Evolutionary conservation across 2,797 vertebrate genomes (phyloP), one percentile per base, ranked within the genome.

Genomic region (Falco naumanni): DNA sequence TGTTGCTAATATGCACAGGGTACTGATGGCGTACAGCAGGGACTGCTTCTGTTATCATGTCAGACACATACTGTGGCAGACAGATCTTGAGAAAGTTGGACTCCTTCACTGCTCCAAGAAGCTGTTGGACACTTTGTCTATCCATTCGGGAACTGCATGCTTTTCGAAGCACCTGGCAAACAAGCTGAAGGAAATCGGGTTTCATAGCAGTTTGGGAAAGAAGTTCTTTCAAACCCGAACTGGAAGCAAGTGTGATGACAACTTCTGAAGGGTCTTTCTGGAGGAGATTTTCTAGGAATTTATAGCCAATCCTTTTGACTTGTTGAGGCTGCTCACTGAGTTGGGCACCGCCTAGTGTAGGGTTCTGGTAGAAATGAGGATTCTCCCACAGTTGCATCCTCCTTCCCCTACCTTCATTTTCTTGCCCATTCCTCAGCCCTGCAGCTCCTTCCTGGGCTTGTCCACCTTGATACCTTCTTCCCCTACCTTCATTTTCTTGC

Each of bases 151-250:
- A 98, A 71, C 97, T 96, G 78, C 99, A 99, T 47, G 98, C 99
- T 98, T 98, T 99, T 82, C 76, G 97, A 91, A 99, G 97, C 81
- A 99, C 98, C 87, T 97, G 97, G 92, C 98, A 99, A 68, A 99
- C 65, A 8, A 99, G 98, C 78, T 99, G 98, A 14, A 99, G 47
- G 4, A 99, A 97, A 94, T 71, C 97, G 11, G 95, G 95, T 65
- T 98, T 98, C 98, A 99, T 98, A 33, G 26, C 79, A 11, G 59
- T 95, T 54, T 98, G 97, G 16, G 94, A 94, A 54, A 99, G 98
- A 84, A 98, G 93, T 19, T 96, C 96, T 34, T 95, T 96, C 26
- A 99, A 97, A 25, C 96, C 98, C 0, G 72, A 84, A 85, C 97
- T 96, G 41, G 98, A 98, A 43, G 98, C 98, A 60, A 99, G 98